phyloP scores from a whole-genome alignment of 2,888 invertebrate species.

The Sialis lutaria region DNA sequence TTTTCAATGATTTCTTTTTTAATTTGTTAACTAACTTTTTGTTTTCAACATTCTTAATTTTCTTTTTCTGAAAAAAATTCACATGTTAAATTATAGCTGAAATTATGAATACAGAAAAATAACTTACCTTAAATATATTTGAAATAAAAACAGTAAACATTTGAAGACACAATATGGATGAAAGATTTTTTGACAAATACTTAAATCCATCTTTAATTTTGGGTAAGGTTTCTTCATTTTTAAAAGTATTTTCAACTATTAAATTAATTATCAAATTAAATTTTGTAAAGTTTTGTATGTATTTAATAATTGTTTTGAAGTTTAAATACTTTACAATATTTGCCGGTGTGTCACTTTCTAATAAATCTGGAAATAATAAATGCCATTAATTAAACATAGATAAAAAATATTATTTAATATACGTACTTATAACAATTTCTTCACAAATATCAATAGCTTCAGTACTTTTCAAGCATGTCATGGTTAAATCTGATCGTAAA shows the following conservation, averaged over 20 bases:
- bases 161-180: background rate
- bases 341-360: background rate
- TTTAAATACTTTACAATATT: background rate
- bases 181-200: background rate
- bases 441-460: background rate
- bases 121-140: background rate
- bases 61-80: no score
- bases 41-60: no score
- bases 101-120: background rate
- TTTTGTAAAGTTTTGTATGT: background rate
- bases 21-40: no score
- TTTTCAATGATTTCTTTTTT: no score
- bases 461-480: background rate
- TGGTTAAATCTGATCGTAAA: background rate
- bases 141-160: background rate
- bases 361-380: background rate
- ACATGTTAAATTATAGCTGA: no score
- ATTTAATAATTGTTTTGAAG: background rate
- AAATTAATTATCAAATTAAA: background rate
- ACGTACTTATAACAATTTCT: background rate
- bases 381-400: no score
- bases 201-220: background rate
- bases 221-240: background rate
- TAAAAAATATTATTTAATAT: background rate
- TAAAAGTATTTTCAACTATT: background rate